Percentiles rank a stretch among this genome's conserved stretches.
phyloP scores from a whole-genome alignment of 2,113 vertebrate genomes.

The Cromileptes altivelis region DNA sequence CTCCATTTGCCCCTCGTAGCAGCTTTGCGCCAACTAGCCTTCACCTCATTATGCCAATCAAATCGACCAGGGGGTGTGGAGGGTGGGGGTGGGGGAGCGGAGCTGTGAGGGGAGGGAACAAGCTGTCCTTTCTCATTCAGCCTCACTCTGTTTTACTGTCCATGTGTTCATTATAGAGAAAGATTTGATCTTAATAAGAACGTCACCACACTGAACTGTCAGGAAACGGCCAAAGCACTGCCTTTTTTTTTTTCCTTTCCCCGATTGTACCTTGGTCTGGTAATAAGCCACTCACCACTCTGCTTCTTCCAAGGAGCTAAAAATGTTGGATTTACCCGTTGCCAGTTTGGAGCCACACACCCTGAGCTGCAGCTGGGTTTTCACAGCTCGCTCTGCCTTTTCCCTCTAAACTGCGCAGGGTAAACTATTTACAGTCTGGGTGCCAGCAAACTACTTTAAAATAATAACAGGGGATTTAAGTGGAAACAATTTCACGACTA shows the following conservation, averaged over 20 bases:
- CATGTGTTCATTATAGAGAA: constrained; percentile 64
- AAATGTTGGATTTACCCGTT: constrained; percentile 60
- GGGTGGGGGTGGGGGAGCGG: not conserved
- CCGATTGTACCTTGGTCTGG: constrained; percentile 36
- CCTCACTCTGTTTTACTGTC: constrained; percentile 44
- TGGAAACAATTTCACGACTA: constrained; percentile 40
- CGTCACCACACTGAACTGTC: constrained; percentile 25
- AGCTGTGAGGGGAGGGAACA: constrained; percentile 46
- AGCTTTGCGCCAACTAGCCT: constrained; percentile 82
- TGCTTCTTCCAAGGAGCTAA: constrained; percentile 52
- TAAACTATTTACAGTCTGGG: constrained; percentile 66
- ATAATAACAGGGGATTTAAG: constrained; percentile 62
- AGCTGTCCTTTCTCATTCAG: constrained; percentile 64
- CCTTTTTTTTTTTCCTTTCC: not conserved
- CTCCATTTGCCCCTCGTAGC: constrained; percentile 82
- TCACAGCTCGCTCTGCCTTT: constrained; percentile 21
- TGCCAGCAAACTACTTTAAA: constrained; percentile 60
- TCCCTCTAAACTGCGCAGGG: constrained; percentile 38
- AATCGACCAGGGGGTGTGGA: constrained; percentile 42
- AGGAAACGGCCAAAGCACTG: constrained; percentile 27
- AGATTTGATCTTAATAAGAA: constrained; percentile 59
- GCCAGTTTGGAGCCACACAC: constrained; percentile 44
- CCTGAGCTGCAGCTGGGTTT: constrained; percentile 55
- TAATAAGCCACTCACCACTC: constrained; percentile 34
- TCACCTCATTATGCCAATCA: constrained; percentile 86